phyloP scores from a whole-genome alignment of 2,113 vertebrate genomes.

The Dascyllus trimaculatus region DNA sequence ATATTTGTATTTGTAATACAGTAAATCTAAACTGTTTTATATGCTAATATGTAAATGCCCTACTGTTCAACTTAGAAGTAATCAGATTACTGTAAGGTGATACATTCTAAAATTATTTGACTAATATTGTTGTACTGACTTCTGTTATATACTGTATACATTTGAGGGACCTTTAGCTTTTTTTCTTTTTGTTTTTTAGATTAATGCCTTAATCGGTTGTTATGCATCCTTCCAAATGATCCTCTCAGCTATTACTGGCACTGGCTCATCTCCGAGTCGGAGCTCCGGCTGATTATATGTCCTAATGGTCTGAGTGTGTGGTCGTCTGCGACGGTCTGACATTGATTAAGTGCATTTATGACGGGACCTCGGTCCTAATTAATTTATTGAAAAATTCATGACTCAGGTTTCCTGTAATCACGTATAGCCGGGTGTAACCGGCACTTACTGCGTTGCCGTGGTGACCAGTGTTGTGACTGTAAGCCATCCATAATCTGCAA shows the following conservation, averaged over 20 bases:
- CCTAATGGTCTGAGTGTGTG: slow-evolving; percentile 61
- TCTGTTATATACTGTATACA: background rate
- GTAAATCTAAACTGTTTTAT: too few species aligned
- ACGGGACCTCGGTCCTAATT: slow-evolving; percentile 68
- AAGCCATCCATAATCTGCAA: slow-evolving; percentile 60
- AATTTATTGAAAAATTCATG: slow-evolving; percentile 79
- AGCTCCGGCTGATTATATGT: slow-evolving; percentile 58
- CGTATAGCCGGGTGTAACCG: slow-evolving; percentile 47
- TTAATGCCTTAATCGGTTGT: slow-evolving; percentile 31
- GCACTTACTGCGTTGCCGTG: slow-evolving; percentile 57
- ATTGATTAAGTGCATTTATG: slow-evolving; percentile 69
- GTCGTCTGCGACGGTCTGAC: slow-evolving; percentile 49
- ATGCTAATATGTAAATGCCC: too few species aligned
- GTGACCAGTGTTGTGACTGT: slow-evolving; percentile 65
- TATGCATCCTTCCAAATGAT: slow-evolving; percentile 36
- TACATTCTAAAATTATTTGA: too few species aligned
- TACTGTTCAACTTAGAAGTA: too few species aligned
- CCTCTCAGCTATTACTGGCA: slow-evolving; percentile 25
- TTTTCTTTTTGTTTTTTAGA: background rate
- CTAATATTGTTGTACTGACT: too few species aligned
- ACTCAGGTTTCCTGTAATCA: slow-evolving; percentile 70
- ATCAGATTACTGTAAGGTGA: too few species aligned
- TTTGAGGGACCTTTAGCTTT: too few species aligned
- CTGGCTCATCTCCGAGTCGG: slow-evolving; percentile 25
- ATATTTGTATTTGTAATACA: too few species aligned